These are phyloP conservation scores for Olivierus martensii DNA, from an alignment of 1,140 invertebrate genomes.

Conservation along the genomic window DNA sequence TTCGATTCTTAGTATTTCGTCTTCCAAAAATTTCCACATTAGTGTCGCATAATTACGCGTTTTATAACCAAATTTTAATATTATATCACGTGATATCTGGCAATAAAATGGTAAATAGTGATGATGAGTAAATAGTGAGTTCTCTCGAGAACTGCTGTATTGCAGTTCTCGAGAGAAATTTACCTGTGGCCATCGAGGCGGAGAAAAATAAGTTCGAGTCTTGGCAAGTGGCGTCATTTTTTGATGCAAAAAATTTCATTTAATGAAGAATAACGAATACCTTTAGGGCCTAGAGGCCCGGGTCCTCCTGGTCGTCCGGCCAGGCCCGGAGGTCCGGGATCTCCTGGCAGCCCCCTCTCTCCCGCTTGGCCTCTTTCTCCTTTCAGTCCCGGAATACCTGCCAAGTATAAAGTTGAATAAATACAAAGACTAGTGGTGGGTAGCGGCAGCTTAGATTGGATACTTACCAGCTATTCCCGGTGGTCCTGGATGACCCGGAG, in stretches of 20 bases:
- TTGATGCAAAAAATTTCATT: neutral
- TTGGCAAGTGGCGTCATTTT: too few relatives aligned
- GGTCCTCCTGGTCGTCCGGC: slow-evolving; percentile 42
- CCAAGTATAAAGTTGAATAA: neutral
- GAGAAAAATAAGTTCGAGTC: too few relatives aligned
- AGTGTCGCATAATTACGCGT: too few relatives aligned
- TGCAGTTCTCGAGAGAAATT: too few relatives aligned
- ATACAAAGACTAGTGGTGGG: neutral
- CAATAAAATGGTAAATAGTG: too few relatives aligned
- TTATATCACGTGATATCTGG: too few relatives aligned
- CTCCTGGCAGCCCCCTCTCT: slow-evolving; percentile 31
- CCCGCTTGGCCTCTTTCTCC: slow-evolving; percentile 21
- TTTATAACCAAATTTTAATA: too few relatives aligned
- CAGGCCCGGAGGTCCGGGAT: slow-evolving; percentile 39
- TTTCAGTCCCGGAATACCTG: slow-evolving; percentile 8
- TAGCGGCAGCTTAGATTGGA: neutral
- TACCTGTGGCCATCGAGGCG: too few relatives aligned
- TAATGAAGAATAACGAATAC: slow-evolving; percentile 21
- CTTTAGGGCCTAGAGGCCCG: slow-evolving; percentile 46
- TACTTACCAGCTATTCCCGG: slow-evolving; percentile 17
- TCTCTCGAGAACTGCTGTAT: too few relatives aligned
- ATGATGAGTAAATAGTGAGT: too few relatives aligned
- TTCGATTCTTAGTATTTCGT: too few relatives aligned
- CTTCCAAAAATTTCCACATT: too few relatives aligned
- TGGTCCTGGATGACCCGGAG: slow-evolving; percentile 22